Evolutionary conservation across 2,888 invertebrate species (phyloP).

Genomic region (Encarsia formosa): DNA sequence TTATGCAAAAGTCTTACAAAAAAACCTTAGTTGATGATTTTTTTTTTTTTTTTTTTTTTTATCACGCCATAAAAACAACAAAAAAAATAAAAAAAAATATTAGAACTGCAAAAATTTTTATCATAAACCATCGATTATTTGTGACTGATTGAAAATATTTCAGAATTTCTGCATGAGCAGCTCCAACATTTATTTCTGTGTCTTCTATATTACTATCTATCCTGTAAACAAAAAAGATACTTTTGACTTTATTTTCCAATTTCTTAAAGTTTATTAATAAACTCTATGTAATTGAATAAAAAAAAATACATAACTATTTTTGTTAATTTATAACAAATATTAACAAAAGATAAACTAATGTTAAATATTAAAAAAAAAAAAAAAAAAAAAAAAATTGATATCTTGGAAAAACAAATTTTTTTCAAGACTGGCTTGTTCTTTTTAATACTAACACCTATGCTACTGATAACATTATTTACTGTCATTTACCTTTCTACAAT

Average conservation of each 20-base stretch:
- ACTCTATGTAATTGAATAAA: too few relatives aligned
- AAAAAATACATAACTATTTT: too few relatives aligned
- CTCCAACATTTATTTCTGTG: conserved; percentile 93
- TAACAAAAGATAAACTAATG: conserved; percentile 4
- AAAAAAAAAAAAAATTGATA: too few relatives aligned
- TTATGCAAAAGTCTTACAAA: conserved; percentile 12
- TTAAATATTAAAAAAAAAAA: neutral
- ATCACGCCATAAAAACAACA: conserved; percentile 90
- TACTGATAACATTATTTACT: too few relatives aligned
- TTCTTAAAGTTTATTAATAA: too few relatives aligned
- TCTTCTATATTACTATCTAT: conserved; percentile 97
- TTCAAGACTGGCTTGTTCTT: too few relatives aligned
- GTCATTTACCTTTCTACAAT: conserved; percentile 79
- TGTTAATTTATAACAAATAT: too few relatives aligned
- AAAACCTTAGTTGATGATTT: conserved; percentile 1
- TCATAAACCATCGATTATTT: conserved; percentile 97
- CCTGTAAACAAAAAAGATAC: conserved; percentile 54
- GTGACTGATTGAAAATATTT: conserved; percentile 97
- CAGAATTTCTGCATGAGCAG: conserved; percentile 94
- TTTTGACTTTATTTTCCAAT: too few relatives aligned
- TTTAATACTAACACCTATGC: too few relatives aligned
- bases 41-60: neutral
- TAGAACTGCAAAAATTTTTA: conserved; percentile 96
- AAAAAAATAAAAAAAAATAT: conserved; percentile 99
- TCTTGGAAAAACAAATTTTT: neutral